Conservation (phyloP, 2,888 invertebrate genomes). For the Sarcophaga subvicina region DNA sequence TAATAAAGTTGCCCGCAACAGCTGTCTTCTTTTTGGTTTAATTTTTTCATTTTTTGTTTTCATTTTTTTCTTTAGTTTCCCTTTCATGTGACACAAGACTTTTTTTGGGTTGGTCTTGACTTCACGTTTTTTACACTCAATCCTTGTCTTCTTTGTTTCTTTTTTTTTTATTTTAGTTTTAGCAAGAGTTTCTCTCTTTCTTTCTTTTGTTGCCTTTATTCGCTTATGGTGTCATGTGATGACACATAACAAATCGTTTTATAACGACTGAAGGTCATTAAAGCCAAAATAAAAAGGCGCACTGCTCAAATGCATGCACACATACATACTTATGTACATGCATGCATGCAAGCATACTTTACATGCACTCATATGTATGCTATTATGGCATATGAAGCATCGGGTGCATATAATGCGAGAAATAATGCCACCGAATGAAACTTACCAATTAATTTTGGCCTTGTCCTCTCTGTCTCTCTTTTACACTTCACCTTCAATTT, state of each 20-base stretch:
- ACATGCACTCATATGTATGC: no score
- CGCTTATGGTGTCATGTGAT: slow-evolving; percentile 41
- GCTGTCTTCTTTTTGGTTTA: slow-evolving; percentile 47
- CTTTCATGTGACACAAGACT: neutral
- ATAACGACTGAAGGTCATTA: slow-evolving; percentile 60
- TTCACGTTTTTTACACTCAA: slow-evolving; percentile 8
- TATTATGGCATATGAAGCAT: no score
- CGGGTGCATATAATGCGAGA: no score
- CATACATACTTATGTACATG: neutral
- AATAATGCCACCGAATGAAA: no score
- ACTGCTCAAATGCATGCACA: neutral
- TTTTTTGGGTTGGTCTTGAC: neutral
- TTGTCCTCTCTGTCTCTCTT: no score
- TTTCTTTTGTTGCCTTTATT: neutral
- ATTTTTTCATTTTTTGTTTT: slow-evolving; percentile 14
- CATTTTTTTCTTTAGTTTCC: neutral
- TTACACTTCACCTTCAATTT: no score
- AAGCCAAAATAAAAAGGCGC: slow-evolving; percentile 19
- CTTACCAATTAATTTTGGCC: no score
- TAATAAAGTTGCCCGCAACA: slow-evolving; percentile 57
- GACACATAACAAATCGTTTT: slow-evolving; percentile 67
- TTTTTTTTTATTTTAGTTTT: slow-evolving; percentile 13
- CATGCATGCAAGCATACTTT: neutral
- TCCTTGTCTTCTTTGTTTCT: slow-evolving; percentile 5
- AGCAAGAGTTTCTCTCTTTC: slow-evolving; percentile 2